phyloP scores from a whole-genome alignment of 2,797 vertebrate species.

The Anniella stebbinsi region DNA sequence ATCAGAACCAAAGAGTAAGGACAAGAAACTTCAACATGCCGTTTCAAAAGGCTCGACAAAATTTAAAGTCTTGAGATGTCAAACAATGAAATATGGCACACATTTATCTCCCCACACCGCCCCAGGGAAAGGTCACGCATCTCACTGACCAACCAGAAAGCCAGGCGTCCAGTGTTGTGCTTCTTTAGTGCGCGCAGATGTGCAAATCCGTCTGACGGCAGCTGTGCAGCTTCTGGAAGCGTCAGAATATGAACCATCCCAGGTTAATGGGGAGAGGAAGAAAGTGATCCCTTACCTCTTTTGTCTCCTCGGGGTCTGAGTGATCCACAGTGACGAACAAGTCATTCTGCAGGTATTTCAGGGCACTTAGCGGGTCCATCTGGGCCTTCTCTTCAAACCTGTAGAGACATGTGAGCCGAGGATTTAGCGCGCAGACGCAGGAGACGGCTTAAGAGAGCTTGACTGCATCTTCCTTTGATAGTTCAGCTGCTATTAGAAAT shows the following conservation, averaged over 20 bases:
- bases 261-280: fast-evolving
- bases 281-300: slow-evolving; percentile 86
- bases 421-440: not conserved
- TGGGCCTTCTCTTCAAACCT: slow-evolving; percentile 99
- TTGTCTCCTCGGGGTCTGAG: slow-evolving; percentile 95
- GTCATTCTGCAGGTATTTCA: slow-evolving; percentile 98
- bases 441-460: not conserved
- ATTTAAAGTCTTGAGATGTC: not conserved
- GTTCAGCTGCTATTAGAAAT: not conserved
- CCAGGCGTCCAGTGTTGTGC: not conserved
- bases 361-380: slow-evolving; percentile 93
- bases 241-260: fast-evolving
- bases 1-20: not conserved
- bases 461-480: not conserved
- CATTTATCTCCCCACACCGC: too few species aligned
- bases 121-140: not conserved
- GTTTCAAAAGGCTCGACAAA: not conserved
- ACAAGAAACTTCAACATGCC: not conserved
- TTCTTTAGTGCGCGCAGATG: not conserved
- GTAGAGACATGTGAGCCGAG: slow-evolving; percentile 11
- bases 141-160: not conserved
- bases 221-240: not conserved
- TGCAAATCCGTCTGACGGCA: not conserved
- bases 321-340: slow-evolving; percentile 98
- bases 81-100: not conserved